Evolutionary conservation across 2,888 invertebrate genomes (phyloP).

Genomic region (Brachyopa scutellaris): DNA sequence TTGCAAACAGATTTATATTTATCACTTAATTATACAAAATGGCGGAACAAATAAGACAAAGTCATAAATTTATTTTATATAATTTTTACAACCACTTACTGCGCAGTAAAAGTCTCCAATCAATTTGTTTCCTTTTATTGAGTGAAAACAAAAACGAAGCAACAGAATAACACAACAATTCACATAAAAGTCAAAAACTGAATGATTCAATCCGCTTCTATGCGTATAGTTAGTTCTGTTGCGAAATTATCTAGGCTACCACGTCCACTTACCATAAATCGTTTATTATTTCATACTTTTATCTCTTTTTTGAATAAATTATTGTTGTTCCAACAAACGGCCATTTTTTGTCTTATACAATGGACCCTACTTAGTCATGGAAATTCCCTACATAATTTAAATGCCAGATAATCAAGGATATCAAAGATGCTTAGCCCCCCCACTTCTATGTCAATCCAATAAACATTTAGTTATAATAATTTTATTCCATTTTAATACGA

Average conservation of each 20-base stretch:
- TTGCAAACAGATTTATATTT: too few relatives aligned
- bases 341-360: constrained; percentile 39
- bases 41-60: too few relatives aligned
- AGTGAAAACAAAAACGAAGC: not conserved
- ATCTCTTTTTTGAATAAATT: constrained; percentile 53
- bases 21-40: too few relatives aligned
- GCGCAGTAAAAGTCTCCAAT: not conserved
- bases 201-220: constrained; percentile 38
- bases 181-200: constrained; percentile 38
- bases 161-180: not conserved
- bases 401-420: constrained; percentile 54
- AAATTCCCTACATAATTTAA: constrained; percentile 40
- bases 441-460: not conserved
- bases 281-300: constrained; percentile 54
- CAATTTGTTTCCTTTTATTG: not conserved
- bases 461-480: constrained; percentile 22
- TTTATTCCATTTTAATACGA: constrained; percentile 22
- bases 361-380: constrained; percentile 38
- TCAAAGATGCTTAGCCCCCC: not conserved
- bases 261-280: constrained; percentile 32
- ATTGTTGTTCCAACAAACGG: constrained; percentile 9
- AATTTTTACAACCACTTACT: not conserved
- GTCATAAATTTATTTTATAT: too few relatives aligned
- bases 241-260: constrained; percentile 17
- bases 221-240: constrained; percentile 4